Percentiles rank a stretch among this genome's conserved stretches.
phyloP scores from a whole-genome alignment of 2,888 invertebrate genomes.

The Tinea pellionella region DNA sequence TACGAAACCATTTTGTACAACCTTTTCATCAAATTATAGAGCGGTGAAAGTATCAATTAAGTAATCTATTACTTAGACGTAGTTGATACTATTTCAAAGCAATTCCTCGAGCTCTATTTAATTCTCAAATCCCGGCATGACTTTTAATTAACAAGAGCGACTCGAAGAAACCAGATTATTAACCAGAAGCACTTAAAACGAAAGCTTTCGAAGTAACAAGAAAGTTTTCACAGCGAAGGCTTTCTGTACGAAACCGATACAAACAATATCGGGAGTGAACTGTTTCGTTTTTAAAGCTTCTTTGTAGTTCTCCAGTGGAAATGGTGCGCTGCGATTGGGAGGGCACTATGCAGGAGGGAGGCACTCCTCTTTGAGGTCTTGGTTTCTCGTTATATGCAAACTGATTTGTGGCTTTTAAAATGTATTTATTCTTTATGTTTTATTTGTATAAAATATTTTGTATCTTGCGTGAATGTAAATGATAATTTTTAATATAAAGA shows the following conservation, averaged over 20 bases:
- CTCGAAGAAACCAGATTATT: neutral
- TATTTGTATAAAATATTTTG: too few species aligned
- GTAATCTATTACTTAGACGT: neutral
- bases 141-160: slow-evolving; percentile 6
- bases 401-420: neutral
- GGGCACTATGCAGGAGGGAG: slow-evolving; percentile 21
- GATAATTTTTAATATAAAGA: too few species aligned
- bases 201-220: slow-evolving; percentile 26
- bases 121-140: slow-evolving; percentile 23
- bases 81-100: slow-evolving; percentile 25
- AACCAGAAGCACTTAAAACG: slow-evolving; percentile 27
- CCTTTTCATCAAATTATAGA: neutral
- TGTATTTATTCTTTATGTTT: slow-evolving; percentile 1
- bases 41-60: neutral
- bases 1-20: neutral
- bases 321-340: slow-evolving; percentile 27
- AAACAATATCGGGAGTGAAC: slow-evolving; percentile 19
- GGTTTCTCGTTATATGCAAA: neutral
- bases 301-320: slow-evolving; percentile 25
- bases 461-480: too few species aligned
- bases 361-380: neutral
- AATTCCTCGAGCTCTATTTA: slow-evolving; percentile 43
- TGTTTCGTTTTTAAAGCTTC: slow-evolving; percentile 26
- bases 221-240: slow-evolving; percentile 21
- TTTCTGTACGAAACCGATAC: slow-evolving; percentile 27